phyloP scores from a whole-genome alignment of 2,888 invertebrate species.

The Acleris holmiana region DNA sequence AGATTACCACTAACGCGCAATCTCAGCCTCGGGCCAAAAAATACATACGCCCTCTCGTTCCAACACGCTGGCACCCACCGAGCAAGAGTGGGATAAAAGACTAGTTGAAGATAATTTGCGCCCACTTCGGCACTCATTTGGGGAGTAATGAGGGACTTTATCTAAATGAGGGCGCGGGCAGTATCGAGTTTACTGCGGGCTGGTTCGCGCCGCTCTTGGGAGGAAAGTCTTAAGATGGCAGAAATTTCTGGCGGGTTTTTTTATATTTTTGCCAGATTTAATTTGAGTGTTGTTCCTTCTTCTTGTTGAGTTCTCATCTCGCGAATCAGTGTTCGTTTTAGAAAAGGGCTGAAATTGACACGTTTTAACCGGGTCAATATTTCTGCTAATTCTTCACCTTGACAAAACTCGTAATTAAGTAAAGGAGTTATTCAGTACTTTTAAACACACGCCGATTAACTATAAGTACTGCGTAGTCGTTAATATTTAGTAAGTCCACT shows the following conservation, averaged over 20 bases:
- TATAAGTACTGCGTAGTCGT: no score
- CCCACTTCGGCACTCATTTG: conserved; percentile 31
- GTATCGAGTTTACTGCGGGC: conserved; percentile 15
- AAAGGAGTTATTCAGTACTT: no score
- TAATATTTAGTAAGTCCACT: no score
- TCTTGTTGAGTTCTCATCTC: no score
- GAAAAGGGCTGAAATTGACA: no score
- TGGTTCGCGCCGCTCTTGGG: not conserved
- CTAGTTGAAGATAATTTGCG: conserved; percentile 34
- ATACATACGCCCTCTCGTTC: conserved; percentile 15
- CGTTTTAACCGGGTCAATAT: no score
- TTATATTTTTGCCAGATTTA: no score
- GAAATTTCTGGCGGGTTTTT: not conserved
- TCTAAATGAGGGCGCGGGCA: conserved; percentile 30
- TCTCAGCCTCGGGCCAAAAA: conserved; percentile 30
- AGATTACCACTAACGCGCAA: conserved; percentile 26
- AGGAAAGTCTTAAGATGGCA: not conserved
- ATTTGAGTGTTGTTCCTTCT: no score
- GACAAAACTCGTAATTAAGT: no score
- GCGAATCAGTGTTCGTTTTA: no score
- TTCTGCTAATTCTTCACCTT: no score
- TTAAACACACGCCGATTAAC: no score
- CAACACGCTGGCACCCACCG: not conserved
- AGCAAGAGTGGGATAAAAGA: conserved; percentile 5
- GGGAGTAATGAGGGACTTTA: conserved; percentile 28